Evolutionary conservation across 2,113 vertebrate genomes (phyloP), one percentile per base, ranked within the genome.

Genomic region (Onychostruthus taczanowskii): DNA sequence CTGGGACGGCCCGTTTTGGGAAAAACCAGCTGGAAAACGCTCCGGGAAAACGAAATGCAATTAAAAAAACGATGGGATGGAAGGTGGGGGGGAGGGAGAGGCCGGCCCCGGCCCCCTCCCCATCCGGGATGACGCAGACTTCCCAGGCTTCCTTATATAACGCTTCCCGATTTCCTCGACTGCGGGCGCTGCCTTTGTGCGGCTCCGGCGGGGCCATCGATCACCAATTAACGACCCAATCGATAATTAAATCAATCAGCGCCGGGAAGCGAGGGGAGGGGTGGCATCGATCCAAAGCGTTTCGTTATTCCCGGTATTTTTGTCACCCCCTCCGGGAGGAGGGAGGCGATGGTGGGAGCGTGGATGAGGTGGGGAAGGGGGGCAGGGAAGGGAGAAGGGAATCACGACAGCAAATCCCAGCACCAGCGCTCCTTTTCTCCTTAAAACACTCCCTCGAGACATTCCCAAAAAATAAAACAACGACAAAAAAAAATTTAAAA

Each of bases 171-270:
- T 96, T 97, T 97, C 97, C 97, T 97, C 96, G 96, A 97, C 97
- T 95, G 97, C 96, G 92, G 97, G 96, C 93, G 93, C 94, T 80
- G 96, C 95, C 96, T 98, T 98, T 98, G 97, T 97, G 97, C 63
- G 16, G 66, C 47, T 30, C 52, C 22, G 35, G 35, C n/a, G n/a
- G 31, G 31, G 52, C 68, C 56, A 16, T 17, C 6, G 33, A 46
- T 73, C 33, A 4, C 3, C 41, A 0, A 16, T 17, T 1, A 2
- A 16, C 8, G 2, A 17, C 17, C 47, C 26, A 0, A 44, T 26
- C 56, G 1, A 44, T 35, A 10, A 13, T 1, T 3, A 1, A 1
- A 52, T 31, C 67, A 0, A 50, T 50, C 47, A 1, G 1, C 35
- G 7, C 7, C 9, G 11, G 18, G 13, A 6, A 2, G 1, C 10